These are phyloP conservation scores for Otocyon megalotis DNA, from an alignment of 2,113 vertebrate genomes.

Conservation along the genomic window DNA sequence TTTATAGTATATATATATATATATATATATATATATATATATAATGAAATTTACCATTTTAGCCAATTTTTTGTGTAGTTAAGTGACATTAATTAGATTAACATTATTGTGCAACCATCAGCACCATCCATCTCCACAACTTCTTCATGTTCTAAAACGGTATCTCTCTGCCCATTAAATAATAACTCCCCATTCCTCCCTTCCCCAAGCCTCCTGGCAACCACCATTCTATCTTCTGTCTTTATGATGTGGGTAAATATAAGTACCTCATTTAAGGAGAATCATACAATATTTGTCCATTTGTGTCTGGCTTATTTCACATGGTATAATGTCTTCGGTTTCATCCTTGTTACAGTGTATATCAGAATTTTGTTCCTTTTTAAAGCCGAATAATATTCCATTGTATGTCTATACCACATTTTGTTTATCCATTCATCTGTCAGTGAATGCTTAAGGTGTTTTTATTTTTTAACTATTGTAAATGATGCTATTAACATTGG, in stretches of 20 bases:
- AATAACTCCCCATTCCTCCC: background rate
- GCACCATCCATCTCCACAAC: background rate
- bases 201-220: background rate
- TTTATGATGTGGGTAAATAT: background rate
- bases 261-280: background rate
- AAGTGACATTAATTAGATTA: background rate
- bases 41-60: background rate
- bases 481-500: background rate
- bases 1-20: background rate
- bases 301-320: background rate
- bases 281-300: background rate
- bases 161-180: background rate
- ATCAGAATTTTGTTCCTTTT: background rate
- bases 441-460: background rate
- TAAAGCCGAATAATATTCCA: background rate
- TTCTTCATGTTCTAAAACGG: background rate
- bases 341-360: background rate
- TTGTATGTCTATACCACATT: background rate
- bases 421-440: background rate
- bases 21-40: background rate
- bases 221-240: background rate
- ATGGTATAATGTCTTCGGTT: background rate
- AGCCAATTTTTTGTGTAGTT: background rate
- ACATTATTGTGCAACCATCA: background rate
- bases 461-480: background rate